These are phyloP conservation scores for Sarcophaga carnaria DNA, from an alignment of 2,888 invertebrate genomes.

Conservation along the genomic window DNA sequence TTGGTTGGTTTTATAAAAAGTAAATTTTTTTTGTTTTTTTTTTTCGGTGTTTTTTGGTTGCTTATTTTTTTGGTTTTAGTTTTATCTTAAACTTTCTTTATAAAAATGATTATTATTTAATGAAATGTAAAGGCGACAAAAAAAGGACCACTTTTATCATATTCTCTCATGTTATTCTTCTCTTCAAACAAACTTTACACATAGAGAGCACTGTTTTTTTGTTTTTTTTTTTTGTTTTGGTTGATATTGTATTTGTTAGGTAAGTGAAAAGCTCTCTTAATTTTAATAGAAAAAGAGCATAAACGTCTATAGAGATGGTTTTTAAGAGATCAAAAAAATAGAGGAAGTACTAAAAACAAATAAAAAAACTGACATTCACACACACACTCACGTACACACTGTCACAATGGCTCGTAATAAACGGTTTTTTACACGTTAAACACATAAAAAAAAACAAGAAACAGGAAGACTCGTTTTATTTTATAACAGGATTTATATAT, in stretches of 20 bases:
- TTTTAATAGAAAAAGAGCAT: constrained; percentile 1
- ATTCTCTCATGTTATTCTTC: too few relatives aligned
- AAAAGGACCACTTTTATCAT: too few relatives aligned
- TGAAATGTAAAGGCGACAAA: too few relatives aligned
- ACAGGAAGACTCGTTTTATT: constrained; percentile 69
- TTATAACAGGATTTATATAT: constrained; percentile 69
- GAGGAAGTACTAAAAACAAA: constrained; percentile 61
- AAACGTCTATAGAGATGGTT: background rate
- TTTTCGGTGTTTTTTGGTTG: too few relatives aligned
- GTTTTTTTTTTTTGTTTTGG: background rate
- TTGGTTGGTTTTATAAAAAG: background rate
- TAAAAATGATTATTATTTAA: too few relatives aligned
- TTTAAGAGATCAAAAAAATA: constrained; percentile 34
- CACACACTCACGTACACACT: background rate
- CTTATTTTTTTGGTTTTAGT: too few relatives aligned
- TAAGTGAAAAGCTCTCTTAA: too few relatives aligned
- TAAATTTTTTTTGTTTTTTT: background rate
- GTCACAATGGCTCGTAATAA: constrained; percentile 26
- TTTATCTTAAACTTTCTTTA: too few relatives aligned
- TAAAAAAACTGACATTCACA: constrained; percentile 17
- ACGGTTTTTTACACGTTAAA: constrained; percentile 65
- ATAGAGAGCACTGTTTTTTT: background rate
- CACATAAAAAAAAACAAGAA: background rate
- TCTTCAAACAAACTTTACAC: too few relatives aligned
- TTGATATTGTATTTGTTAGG: too few relatives aligned